Evolutionary conservation across 1,140 invertebrate species (phyloP).

Genomic region (Drosophila subpulchrella): DNA sequence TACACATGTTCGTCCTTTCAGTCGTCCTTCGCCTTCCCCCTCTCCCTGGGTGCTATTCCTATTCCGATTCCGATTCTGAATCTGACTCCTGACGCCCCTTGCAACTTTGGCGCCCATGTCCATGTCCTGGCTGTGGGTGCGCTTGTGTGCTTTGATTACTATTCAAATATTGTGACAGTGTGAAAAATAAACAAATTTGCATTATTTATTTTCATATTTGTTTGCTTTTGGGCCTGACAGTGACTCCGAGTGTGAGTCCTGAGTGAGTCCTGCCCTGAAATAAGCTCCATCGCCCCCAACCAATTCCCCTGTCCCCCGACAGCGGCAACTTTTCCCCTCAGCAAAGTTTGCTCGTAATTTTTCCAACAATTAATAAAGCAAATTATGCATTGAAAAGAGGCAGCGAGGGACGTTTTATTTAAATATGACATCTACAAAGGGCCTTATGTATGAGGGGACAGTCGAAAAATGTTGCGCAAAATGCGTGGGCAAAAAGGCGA

Average conservation of each 20-base stretch:
- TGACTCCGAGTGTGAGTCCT: conserved; percentile 10
- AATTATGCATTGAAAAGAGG: conserved; percentile 50
- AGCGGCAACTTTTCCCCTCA: not conserved
- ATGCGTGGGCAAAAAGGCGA: not conserved
- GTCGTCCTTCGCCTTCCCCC: not conserved
- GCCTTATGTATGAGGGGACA: conserved; percentile 6
- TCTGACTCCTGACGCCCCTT: conserved; percentile 11
- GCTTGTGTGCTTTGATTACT: conserved; percentile 59
- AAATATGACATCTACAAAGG: conserved; percentile 30
- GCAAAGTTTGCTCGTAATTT: conserved; percentile 23
- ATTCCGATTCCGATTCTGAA: not conserved
- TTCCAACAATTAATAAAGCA: conserved; percentile 55
- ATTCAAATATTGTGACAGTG: conserved; percentile 74
- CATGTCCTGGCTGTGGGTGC: not conserved
- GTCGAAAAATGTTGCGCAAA: not conserved
- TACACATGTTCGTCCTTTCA: conserved; percentile 39
- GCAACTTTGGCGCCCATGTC: conserved; percentile 18
- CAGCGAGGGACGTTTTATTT: conserved; percentile 23
- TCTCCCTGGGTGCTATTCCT: not conserved
- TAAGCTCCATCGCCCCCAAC: conserved; percentile 1
- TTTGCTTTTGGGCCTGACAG: conserved; percentile 34
- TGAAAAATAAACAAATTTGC: conserved; percentile 74
- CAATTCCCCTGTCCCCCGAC: not conserved
- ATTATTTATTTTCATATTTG: conserved; percentile 68
- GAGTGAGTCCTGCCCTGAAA: conserved; percentile 8